Base-by-base conservation (phyloP, 1,140 invertebrate species). In the Zaprionus camerounensis region DNA sequence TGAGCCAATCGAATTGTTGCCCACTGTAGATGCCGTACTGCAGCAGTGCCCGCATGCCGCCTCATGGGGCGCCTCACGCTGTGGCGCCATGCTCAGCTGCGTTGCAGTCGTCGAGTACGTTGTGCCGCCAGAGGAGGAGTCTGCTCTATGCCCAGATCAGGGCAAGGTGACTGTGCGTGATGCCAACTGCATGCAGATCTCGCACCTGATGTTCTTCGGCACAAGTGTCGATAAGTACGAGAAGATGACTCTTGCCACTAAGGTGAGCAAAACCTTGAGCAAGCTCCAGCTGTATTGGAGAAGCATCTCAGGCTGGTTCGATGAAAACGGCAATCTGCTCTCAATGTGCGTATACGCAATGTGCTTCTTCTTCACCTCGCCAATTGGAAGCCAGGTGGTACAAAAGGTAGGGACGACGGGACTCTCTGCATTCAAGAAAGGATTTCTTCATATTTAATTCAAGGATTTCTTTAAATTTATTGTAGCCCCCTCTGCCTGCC, bases 151-250 rank as follows among this genome's bases (percentile, higher is more conserved):
- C 31, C 31, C 31, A 3, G 57, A 44, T 2, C 58, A 1, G 5
- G 6, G 41, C 5, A 56, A 69, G 11, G 78, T 84, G 22, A 51
- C 65, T 5, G 66, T 88, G 5, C 49, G 20, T 0, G 64, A 83
- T 36, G 41, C 58, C 28, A 72, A 59, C 4, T 81, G 81, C n/a
- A 76, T 97, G 12, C 94, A 96, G 81, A 94, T 97, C 11, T 94
- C 96, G 62, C 97, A 97, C 92, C 92, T 98, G 17, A 93, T 98
- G 24, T 94, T 98, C 13, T 98, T 97, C 77, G 95, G 94, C 57
- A 94, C 79, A 20, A 87, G 53, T 9, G 71, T 38, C 5, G 13
- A 58, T 4, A 63, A 69, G 20, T 20, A 9, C 0, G 63, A 63
- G 28, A 20, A 57, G 46, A 2, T 24, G 46, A 5, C 12, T 5